Evolutionary conservation across 2,797 vertebrate genomes (phyloP), one percentile per base, ranked within the genome.

Genomic region (Liasis olivaceus): DNA sequence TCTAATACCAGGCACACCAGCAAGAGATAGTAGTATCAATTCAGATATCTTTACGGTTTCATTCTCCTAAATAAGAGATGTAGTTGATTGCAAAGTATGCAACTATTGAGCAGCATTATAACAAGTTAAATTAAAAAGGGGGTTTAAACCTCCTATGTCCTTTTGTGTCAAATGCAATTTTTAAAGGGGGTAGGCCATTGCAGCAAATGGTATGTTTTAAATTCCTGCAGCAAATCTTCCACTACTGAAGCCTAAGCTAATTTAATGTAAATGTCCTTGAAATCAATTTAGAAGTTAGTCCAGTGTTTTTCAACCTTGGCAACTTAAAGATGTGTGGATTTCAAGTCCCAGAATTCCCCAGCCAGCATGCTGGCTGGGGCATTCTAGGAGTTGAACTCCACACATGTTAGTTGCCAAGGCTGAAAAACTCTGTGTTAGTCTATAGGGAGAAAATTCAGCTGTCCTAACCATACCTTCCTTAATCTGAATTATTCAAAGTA

Each of bases 211-310:
- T 60, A 81, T n/a, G 47, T 42, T 89, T 89, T 89, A 66, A 31
- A 85, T 89, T 89, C 81, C 72, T 85, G 63, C 24, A 85, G 66
- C 62, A 89, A 66, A 66, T 31, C 6, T 66, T 89, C n/a, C 47
- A 63, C 88, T 66, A 89, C 63, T 91, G 36, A 86, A 91, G 81
- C 87, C 89, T 66, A 89, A 69, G 54, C 24, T 81, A 85, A 85
- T 92, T 66, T 92, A 66, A 89, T 66, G 88, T 66, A 92, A 89
- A 85, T 89, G 66, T 28, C 26, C 56, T 91, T 87, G n/a, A 28
- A 51, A 87, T 92, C 63, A 66, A 92, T 92, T 58, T 92, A 85
- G 69, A 85, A 85, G n/a, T 89, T 66, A 15, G n/a, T 58, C 60
- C 72, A 47, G 20, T 42, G 3, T 81, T 81, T 24, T 47, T 81